Evolutionary conservation across 1,140 invertebrate species (phyloP), one percentile per base, ranked within the genome.

Genomic region (Papilio polytes): DNA sequence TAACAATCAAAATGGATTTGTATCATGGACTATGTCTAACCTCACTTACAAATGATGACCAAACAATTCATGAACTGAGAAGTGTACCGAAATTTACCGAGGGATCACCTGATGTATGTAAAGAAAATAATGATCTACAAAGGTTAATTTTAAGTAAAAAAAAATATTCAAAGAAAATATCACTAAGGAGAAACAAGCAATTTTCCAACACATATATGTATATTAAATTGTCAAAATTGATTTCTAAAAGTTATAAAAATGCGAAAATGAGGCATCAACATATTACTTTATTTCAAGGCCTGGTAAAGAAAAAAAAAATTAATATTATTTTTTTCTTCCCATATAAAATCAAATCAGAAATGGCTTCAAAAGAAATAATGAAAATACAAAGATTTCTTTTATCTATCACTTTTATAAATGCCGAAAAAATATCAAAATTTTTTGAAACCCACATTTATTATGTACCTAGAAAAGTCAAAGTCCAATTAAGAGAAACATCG

Each of bases 301-400:
- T 70, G 26, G 12, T 70, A 70, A 70, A 70, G 63, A 31, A 70
- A 70, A 70, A 31, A 15, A 31, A 31, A 12, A n/a, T 31, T 31
- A 70, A 26, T 70, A 36, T 70, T 70, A 31, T 70, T 70, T 12
- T 70, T 70, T 70, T 70, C 63, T 36, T 36, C 26, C 26, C 26
- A 15, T 31, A 70, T 31, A 70, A 70, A 31, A 13, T 26, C 26
- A 70, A 70, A 70, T 26, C 26, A 31, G 63, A 31, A 6, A 31
- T 7, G 0, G 1, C 15, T 13, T 70, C 26, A 31, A 15, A 31
- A 70, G 63, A 70, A 70, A 70, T 70, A 59, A 59, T 26, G 4
- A 70, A 31, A 70, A 70, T 31, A 70, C 3, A 12, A 31, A 31
- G 63, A 70, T 70, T 4, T 70, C 22, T 70, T 15, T 13, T 70